Base-by-base conservation (phyloP, 2,888 invertebrate species). In the Ptilodon capucinus region DNA sequence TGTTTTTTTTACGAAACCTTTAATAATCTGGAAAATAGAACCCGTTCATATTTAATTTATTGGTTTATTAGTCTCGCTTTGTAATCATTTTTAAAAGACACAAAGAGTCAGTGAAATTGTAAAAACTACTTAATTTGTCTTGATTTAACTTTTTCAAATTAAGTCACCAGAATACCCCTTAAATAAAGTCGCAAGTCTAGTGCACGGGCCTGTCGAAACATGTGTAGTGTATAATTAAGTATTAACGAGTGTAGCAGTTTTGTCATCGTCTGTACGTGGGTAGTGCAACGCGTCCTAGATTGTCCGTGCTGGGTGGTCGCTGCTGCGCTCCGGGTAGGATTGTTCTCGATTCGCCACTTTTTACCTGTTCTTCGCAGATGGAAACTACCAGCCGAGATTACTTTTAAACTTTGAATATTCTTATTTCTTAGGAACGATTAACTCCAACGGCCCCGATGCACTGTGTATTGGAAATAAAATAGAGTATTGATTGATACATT, bases 321-420 rank as follows among this genome's bases (percentile, higher is more conserved):
- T 48, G 57, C 18, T 4, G 18, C 60, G 62, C 54, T 52, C 56
- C 58, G 49, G 52, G 60, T 53, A 52, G 54, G 49, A 68, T 73
- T 71, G 70, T 75, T 70, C 67, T 65, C 67, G 64, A 71, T 63
- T 67, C 69, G 60, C 66, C 50, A 71, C 59, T 71, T 73, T 71
- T 72, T 71, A 69, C 72, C 67, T 70, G 72, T 48, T 50, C 46
- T 50, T 43, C 44, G 51, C 40, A 58, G 57, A 57, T 59, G 56
- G 60, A 68, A 67, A 59, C 51, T 46, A 48, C 45, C 55, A 63
- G 50, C 44, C 58, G 60, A 61, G 50, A 60, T 67, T 60, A 57
- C 59, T 65, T 68, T 71, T 61, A 57, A 70, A 66, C 60, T 64
- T 61, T 16, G 52, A 64, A 73, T 68, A 74, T 67, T 71, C 72